Base-by-base conservation (phyloP, 2,113 vertebrate species). In the Psilopsiagon aurifrons region DNA sequence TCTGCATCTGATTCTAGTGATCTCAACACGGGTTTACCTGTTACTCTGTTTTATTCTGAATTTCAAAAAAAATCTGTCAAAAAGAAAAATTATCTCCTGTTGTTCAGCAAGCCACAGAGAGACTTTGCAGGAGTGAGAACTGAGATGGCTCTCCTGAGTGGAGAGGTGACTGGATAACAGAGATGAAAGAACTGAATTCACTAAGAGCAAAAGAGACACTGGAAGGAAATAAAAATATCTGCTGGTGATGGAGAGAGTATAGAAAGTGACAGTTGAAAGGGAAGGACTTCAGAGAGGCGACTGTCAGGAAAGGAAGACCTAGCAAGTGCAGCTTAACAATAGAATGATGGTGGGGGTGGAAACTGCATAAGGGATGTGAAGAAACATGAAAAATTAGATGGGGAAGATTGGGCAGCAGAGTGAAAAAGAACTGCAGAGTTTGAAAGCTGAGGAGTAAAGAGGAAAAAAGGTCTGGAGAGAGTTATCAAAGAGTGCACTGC, bases 191-290 rank as follows among this genome's bases (percentile, higher is more conserved):
- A 77, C 5, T 75, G 33, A 49, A 71, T 70, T 94, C 46, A 39
- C 31, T 63, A 52, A 90, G 55, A 81, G 79, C 52, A 86, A 93
- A 86, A 37, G 31, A 74, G 60, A 77, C 52, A 70, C 14, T 29
- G 28, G 20, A 75, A 47, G 31, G n/a, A 17, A 84, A 77, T 70
- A 83, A 79, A 31, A 25, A 14, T 0, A 41, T 4, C 55, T 84
- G 8, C 66, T 46, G n/a, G 84, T 62, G 39, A 74, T 66, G 57
- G 31, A 91, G 9, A 66, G 47, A 52, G 28, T 44, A 17, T 22
- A 4, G 4, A 75, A 91, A 92, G 69, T 64, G 74, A 52, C 33
- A 76, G 69, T 47, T 95, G 46, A 96, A 97, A 96, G 51, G 35
- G 33, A 91, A 84, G 60, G 33, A 75, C 68, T 88, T 94, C 94